Evolutionary conservation across 2,888 invertebrate genomes (phyloP).

Genomic region (Cephus spinipes): DNA sequence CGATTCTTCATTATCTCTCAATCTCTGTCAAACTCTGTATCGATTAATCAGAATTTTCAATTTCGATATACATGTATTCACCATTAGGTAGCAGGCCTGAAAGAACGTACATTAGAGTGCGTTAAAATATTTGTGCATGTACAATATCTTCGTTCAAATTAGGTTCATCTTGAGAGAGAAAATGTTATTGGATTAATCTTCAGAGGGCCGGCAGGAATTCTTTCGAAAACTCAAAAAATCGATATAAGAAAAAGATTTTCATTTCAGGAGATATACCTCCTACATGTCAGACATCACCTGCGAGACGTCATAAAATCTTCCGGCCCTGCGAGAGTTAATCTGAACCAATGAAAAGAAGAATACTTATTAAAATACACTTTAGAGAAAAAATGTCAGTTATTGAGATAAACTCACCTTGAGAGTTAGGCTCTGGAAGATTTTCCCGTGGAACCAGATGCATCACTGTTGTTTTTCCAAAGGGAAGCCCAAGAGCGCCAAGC

Average conservation of each 20-base stretch:
- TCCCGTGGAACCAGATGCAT: slow-evolving; percentile 99
- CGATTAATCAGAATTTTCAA: slow-evolving; percentile 36
- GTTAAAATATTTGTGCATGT: not conserved
- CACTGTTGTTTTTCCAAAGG: slow-evolving; percentile 97
- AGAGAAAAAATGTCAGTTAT: slow-evolving; percentile 1
- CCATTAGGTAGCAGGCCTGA: slow-evolving; percentile 57
- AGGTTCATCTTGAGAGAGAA: not conserved
- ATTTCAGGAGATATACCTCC: no score
- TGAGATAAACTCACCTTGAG: slow-evolving; percentile 77
- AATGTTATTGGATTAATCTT: not conserved
- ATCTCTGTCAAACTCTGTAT: not conserved
- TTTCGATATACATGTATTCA: slow-evolving; percentile 54
- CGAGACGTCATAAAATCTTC: no score
- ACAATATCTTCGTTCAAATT: not conserved
- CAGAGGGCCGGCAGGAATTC: no score
- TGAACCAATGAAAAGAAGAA: not conserved
- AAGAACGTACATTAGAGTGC: slow-evolving; percentile 17
- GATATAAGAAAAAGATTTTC: no score
- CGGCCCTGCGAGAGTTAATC: no score
- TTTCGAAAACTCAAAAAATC: no score
- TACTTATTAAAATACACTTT: not conserved
- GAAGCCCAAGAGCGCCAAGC: slow-evolving; percentile 95
- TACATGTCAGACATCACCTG: no score
- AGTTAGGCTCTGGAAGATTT: slow-evolving; percentile 98
- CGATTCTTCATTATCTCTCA: not conserved